Conservation (phyloP, 2,888 invertebrate species). For the Hirtodrosophila confusa region DNA sequence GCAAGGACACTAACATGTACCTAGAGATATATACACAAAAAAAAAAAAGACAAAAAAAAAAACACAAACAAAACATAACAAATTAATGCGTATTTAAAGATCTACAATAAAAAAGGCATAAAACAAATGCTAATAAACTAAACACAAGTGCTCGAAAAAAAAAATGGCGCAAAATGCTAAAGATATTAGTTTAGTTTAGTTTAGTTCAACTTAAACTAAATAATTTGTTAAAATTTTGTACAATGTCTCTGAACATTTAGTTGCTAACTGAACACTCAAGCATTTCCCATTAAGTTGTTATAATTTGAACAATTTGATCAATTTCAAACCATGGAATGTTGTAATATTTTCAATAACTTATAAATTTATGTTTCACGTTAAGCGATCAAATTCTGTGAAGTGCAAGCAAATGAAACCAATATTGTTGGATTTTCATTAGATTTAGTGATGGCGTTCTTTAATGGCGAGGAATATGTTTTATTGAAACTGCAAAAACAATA, state of each 20-base stretch:
- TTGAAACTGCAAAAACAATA: constrained; percentile 82
- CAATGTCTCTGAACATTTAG: constrained; percentile 23
- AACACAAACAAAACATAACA: constrained; percentile 1
- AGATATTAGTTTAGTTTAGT: constrained; percentile 44
- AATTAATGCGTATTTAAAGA: constrained; percentile 17
- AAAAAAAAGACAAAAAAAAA: constrained; percentile 22
- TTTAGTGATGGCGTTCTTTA: constrained; percentile 27
- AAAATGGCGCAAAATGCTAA: constrained; percentile 57
- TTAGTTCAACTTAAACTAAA: constrained; percentile 40
- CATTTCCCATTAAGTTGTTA: constrained; percentile 16
- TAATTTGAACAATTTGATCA: constrained; percentile 3
- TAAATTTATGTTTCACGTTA: constrained; percentile 11
- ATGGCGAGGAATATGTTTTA: constrained; percentile 65
- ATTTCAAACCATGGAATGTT: constrained; percentile 2
- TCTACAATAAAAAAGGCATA: constrained; percentile 33
- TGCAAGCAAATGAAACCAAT: constrained; percentile 39
- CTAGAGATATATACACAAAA: constrained; percentile 72
- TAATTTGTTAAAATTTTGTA: constrained; percentile 52
- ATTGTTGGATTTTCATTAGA: constrained; percentile 29
- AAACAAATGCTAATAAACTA: constrained; percentile 48
- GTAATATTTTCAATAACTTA: constrained; percentile 1
- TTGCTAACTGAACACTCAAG: constrained; percentile 11
- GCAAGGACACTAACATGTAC: constrained; percentile 81
- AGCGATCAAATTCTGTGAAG: constrained; percentile 28
- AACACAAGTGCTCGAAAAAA: constrained; percentile 1